Percentiles rank a stretch among this genome's conserved stretches.
Conservation (phyloP, 2,888 invertebrate species). For the Elegia similella region DNA sequence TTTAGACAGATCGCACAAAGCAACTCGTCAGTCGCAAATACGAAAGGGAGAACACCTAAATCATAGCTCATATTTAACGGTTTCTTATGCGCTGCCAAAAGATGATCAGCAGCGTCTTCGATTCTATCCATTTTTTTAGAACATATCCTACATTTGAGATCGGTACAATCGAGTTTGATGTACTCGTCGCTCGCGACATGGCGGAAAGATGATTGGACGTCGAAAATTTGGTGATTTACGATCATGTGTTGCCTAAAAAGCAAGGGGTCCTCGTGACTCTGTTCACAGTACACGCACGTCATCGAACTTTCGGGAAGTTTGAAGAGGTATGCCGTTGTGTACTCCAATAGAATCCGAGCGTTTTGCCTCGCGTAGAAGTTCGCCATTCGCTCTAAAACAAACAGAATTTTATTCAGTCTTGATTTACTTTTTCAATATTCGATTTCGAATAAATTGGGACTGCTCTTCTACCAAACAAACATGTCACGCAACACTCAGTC, state of each 20-base stretch:
- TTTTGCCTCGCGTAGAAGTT: slow-evolving; percentile 34
- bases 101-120: slow-evolving; percentile 33
- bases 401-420: too few relatives aligned
- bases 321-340: slow-evolving; percentile 36
- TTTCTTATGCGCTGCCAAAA: slow-evolving; percentile 24
- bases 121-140: slow-evolving; percentile 22
- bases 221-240: slow-evolving; percentile 31
- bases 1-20: slow-evolving; percentile 18
- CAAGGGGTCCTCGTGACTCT: slow-evolving; percentile 26
- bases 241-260: slow-evolving; percentile 36
- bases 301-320: slow-evolving; percentile 31
- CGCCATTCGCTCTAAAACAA: slow-evolving; percentile 39
- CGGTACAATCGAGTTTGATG: slow-evolving; percentile 36
- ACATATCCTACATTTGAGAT: slow-evolving; percentile 35
- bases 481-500: too few relatives aligned
- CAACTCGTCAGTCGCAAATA: slow-evolving; percentile 23
- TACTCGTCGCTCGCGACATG: slow-evolving; percentile 25
- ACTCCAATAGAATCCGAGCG: slow-evolving; percentile 35
- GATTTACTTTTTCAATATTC: too few relatives aligned
- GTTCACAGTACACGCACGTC: slow-evolving; percentile 20
- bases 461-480: too few relatives aligned
- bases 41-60: slow-evolving; percentile 25
- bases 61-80: slow-evolving; percentile 21
- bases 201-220: slow-evolving; percentile 30
- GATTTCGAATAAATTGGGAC: too few relatives aligned